Percentiles rank a stretch among this genome's conserved stretches.
phyloP scores from a whole-genome alignment of 2,113 vertebrate species.

The Brachyhypopomus occidentalis region DNA sequence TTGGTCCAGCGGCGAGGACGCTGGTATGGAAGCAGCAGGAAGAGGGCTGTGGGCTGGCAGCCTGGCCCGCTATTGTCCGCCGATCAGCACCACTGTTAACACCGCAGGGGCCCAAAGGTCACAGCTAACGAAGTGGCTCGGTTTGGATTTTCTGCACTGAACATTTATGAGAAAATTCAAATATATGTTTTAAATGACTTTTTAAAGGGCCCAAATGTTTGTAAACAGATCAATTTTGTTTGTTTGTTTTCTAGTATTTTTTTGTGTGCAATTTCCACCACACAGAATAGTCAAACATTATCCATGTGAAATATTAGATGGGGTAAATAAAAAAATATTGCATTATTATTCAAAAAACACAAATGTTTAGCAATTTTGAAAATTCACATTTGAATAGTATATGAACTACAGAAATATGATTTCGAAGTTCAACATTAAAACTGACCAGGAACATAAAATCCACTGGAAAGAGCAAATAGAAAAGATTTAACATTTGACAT shows the following conservation, averaged over 20 bases:
- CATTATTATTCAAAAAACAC: not conserved
- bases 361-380: not conserved
- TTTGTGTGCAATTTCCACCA: no score
- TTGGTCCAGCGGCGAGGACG: not conserved
- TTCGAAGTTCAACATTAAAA: slow-evolving; percentile 58
- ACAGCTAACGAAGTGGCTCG: not conserved
- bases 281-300: no score
- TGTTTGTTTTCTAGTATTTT: no score
- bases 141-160: no score
- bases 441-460: slow-evolving; percentile 66
- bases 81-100: not conserved
- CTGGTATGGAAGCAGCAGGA: not conserved
- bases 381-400: not conserved
- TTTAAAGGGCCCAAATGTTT: no score
- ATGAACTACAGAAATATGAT: no score
- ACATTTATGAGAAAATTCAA: no score
- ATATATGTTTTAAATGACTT: no score
- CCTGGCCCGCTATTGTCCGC: slow-evolving; percentile 35
- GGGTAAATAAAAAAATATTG: no score
- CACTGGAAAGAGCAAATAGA: slow-evolving; percentile 49
- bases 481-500: slow-evolving; percentile 63
- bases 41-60: slow-evolving; percentile 35
- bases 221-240: no score
- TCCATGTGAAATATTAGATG: no score
- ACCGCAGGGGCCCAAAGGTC: not conserved